Conservation (phyloP, 1,140 invertebrate species). For the Yoshiicerus persimilis region DNA sequence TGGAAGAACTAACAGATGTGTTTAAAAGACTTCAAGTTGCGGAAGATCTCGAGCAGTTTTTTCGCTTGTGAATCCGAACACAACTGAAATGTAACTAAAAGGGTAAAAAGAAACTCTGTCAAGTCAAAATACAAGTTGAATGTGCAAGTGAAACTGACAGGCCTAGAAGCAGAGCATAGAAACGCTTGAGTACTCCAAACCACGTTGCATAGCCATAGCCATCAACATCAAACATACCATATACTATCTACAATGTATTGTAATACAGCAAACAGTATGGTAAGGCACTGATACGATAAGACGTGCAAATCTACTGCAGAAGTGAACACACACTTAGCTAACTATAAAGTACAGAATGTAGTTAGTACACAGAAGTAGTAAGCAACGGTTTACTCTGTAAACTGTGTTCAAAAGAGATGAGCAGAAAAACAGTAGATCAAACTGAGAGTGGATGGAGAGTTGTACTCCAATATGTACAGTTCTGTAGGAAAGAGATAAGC, state of each 20-base stretch:
- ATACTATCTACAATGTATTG: not conserved
- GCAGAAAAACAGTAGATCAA: not conserved
- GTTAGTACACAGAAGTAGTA: not conserved
- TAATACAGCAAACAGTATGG: not conserved
- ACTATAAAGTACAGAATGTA: no score
- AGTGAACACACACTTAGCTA: not conserved
- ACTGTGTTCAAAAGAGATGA: no score
- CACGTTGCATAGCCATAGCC: not conserved
- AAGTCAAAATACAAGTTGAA: slow-evolving; percentile 5
- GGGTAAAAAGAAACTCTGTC: not conserved
- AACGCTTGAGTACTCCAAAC: slow-evolving; percentile 1
- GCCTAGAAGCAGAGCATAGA: not conserved
- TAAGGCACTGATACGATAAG: not conserved
- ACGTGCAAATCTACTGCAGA: not conserved
- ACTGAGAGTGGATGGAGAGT: no score
- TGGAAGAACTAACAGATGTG: not conserved
- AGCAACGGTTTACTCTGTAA: not conserved
- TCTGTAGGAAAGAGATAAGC: not conserved
- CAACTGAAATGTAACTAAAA: slow-evolving; percentile 9
- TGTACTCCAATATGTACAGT: not conserved
- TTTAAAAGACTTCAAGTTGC: not conserved
- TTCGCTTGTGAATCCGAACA: not conserved
- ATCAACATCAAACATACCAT: not conserved
- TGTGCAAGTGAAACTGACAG: slow-evolving; percentile 12
- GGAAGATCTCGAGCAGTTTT: not conserved